Evolutionary conservation across 2,888 invertebrate genomes (phyloP), one percentile per base, ranked within the genome.

Genomic region (Nomada hirtipes): DNA sequence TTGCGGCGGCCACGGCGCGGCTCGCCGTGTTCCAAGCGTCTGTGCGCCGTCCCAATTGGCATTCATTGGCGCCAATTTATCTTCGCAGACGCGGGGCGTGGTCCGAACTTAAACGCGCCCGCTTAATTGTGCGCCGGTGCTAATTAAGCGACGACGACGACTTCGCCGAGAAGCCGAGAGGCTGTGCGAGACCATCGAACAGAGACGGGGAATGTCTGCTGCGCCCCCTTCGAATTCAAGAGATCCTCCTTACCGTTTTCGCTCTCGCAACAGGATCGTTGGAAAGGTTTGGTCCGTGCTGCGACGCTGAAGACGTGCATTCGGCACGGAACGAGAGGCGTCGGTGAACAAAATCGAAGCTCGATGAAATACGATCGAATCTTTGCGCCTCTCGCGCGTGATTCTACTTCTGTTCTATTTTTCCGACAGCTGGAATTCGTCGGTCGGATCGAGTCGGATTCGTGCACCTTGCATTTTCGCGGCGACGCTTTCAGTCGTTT

Each of bases 21-120:
- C 36, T 18, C 4, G 52, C 69, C 69, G 75, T 75, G 78, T 77
- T 71, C 52, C 52, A 18, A 72, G 60, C 69, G 82, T 44, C 69
- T 85, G 70, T 85, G 71, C 80, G 60, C 67, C 70, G 69, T 13
- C 75, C 79, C 88, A 90, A 90, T 90, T 90, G 89, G 83, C 87
- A 90, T 91, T 90, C 88, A 90, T 89, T 87, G 90, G 79, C 83
- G 82, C 76, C 88, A 86, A 90, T 90, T 90, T 86, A 89, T 89
- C 86, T 89, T 77, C 75, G 74, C 81, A 59, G 81, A 80, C 68
- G 82, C 82, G 82, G 82, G 84, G 84, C 83, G 83, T 83, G 84
- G 81, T 70, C 75, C 83, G 65, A 83, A 88, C 89, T 86, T 88
- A 87, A 89, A 85, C 88, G 82, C 77, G 79, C 82, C 65, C 85